Base-by-base conservation (phyloP, 2,113 vertebrate genomes). In the Sciurus niger region DNA sequence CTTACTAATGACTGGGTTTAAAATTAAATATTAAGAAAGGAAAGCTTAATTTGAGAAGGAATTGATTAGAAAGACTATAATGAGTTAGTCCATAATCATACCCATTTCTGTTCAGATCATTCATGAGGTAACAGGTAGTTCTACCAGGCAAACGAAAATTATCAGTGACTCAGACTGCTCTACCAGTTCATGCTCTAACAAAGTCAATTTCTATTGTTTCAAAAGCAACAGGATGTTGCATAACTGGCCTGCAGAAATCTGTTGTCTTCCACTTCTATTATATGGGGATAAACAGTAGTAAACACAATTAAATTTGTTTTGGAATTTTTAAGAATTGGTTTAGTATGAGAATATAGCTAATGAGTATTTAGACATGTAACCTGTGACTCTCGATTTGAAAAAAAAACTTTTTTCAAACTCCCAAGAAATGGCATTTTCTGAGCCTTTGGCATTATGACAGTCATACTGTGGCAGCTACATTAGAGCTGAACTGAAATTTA, bases 61-160 rank as follows among this genome's bases (percentile, higher is more conserved):
- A 88, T 96, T 11, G 55, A 93, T 87, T 85, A 60, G 86, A 93
- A 96, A 95, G 67, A 74, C 53, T 16, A n/a, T 65, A 89, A 84
- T 96, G 94, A 96, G 67, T 97, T 90, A 95, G 55, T 53, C 55
- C 24, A 51, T 76, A 70, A 87, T 67, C 87, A 32, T 77, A 34
- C 87, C 90, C 72, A 67, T 83, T 95, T 93, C 84, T 95, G 43
- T 95, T 97, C 63, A 74, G 51, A 68, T 92, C 58, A 76, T 14
- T 93, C 84, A 58, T 88, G 89, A 97, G 84, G 76, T 93, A 96
- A 97, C 93, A 96, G 93, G 96, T 95, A 94, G 67, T 43, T 95
- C 94, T 51, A 93, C 70, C 40, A 85, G 60, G 90, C 73, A 90
- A 76, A 79, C 87, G 84, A 65, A 58, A 97, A 96, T 84, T 86